Evolutionary conservation across 2,113 vertebrate species (phyloP).

Genomic region (Podarcis raffonei): DNA sequence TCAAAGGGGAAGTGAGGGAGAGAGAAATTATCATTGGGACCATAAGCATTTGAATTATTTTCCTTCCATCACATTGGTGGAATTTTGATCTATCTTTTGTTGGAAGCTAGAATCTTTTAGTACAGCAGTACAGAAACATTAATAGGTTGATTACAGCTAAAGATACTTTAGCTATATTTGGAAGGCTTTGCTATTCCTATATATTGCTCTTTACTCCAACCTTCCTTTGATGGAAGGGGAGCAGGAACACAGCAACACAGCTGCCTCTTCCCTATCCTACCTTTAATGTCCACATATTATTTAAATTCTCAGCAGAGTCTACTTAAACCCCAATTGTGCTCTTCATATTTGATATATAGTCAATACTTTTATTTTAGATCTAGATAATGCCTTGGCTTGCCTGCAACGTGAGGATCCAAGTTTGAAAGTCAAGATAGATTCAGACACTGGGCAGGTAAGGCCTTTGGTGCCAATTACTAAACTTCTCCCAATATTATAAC

Average conservation of each 20-base stretch:
- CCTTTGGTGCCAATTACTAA: background rate
- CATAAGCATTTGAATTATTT: background rate
- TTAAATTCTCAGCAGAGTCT: background rate
- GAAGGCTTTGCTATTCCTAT: background rate
- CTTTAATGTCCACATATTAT: background rate
- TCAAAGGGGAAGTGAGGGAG: background rate
- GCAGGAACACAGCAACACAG: background rate
- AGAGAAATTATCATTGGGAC: background rate
- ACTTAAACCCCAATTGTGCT: background rate
- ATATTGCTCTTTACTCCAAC: background rate
- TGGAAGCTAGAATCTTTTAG: background rate
- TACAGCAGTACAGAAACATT: background rate
- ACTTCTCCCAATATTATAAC: background rate
- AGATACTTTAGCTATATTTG: background rate
- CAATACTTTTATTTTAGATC: conserved; percentile 76
- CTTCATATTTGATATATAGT: background rate
- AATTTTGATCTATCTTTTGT: background rate
- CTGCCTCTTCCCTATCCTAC: background rate
- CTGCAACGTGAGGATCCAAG: conserved; percentile 97
- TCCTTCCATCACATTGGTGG: background rate
- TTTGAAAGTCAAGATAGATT: conserved; percentile 82
- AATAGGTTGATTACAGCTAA: background rate
- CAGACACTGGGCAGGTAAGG: conserved; percentile 83
- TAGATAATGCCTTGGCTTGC: conserved; percentile 89
- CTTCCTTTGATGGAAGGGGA: background rate